Percentiles rank a stretch among this genome's conserved stretches.
These are phyloP conservation scores for Octopus sinensis DNA, from an alignment of 1,140 invertebrate species.

Conservation along the genomic window DNA sequence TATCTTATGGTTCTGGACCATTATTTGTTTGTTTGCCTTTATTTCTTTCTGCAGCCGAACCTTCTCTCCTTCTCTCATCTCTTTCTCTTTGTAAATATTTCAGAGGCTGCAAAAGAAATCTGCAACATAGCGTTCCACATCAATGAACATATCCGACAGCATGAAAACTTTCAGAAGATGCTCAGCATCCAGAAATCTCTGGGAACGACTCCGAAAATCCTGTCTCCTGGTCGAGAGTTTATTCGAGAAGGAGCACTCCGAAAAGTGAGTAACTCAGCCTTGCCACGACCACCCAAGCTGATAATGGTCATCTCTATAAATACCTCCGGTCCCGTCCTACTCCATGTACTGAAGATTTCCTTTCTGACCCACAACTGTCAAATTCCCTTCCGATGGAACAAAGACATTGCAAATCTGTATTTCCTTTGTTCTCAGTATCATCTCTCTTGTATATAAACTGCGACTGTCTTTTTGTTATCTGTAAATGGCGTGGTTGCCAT, in stretches of 20 bases:
- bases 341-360: background rate
- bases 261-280: constrained; percentile 57
- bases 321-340: background rate
- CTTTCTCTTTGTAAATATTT: constrained; percentile 24
- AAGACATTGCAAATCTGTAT: background rate
- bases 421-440: too few relatives aligned
- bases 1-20: too few relatives aligned
- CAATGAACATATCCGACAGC: constrained; percentile 69
- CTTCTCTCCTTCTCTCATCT: too few relatives aligned
- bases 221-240: constrained; percentile 68
- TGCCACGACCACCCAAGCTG: background rate
- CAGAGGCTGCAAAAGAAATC: constrained; percentile 68
- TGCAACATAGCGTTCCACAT: constrained; percentile 70
- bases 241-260: constrained; percentile 70
- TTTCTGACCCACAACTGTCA: too few relatives aligned
- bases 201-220: constrained; percentile 64
- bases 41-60: too few relatives aligned
- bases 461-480: too few relatives aligned
- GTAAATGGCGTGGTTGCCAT: too few relatives aligned
- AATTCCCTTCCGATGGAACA: too few relatives aligned
- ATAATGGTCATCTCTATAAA: background rate
- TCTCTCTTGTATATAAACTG: too few relatives aligned
- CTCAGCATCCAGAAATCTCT: constrained; percentile 69
- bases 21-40: too few relatives aligned
- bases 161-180: constrained; percentile 70